A percentile compares a stretch with the other conserved stretches of the same genome.
Conservation (phyloP, 2,888 invertebrate genomes). For the Mesopsocus fuscifrons region DNA sequence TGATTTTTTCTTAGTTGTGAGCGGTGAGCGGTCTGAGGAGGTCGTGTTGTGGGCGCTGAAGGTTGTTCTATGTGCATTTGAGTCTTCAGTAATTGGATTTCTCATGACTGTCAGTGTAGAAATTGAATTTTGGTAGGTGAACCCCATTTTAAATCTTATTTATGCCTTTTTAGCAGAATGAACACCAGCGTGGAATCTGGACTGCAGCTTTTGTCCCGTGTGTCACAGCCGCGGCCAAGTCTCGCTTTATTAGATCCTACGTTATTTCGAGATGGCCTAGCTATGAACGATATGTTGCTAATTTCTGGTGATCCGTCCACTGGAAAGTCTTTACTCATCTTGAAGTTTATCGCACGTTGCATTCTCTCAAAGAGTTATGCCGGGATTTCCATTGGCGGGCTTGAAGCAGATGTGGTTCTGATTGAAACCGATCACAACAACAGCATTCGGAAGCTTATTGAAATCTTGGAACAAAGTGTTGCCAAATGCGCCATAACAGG, state of each 20-base stretch:
- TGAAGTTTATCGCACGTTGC: not conserved
- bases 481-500: too few species aligned
- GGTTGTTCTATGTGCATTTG: too few species aligned
- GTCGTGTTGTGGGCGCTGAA: too few species aligned
- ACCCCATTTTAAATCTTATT: too few species aligned
- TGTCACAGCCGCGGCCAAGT: not conserved
- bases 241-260: not conserved
- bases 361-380: not conserved
- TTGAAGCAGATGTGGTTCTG: conserved; percentile 24
- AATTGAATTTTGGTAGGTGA: not conserved
- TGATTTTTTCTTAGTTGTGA: too few species aligned
- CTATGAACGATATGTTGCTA: not conserved
- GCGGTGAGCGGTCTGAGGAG: too few species aligned
- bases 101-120: too few species aligned
- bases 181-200: not conserved
- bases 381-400: conserved; percentile 18
- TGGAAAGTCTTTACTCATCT: not conserved
- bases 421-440: conserved; percentile 29
- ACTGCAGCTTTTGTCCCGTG: not conserved
- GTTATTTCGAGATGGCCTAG: not conserved
- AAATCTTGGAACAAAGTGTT: too few species aligned
- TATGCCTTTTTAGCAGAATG: too few species aligned
- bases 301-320: not conserved
- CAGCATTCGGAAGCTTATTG: conserved; percentile 20
- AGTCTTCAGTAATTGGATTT: too few species aligned